Percentiles rank a stretch among this genome's conserved stretches.
These are phyloP conservation scores for Pardalotus punctatus DNA, from an alignment of 2,113 vertebrate species.

Conservation along the genomic window DNA sequence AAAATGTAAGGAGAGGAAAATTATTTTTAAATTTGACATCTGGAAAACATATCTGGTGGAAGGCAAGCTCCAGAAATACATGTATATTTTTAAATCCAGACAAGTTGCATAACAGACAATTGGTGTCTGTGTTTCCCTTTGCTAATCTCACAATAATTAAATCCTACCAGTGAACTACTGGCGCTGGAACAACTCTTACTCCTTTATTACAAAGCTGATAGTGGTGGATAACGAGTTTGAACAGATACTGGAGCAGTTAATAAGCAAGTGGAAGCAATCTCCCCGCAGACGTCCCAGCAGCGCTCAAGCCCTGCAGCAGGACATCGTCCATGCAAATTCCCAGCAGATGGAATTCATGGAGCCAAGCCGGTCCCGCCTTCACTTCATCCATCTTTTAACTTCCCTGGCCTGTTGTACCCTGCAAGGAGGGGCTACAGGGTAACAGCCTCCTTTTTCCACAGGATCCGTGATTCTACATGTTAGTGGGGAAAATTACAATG, in stretches of 20 bases:
- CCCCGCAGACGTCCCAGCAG: background rate
- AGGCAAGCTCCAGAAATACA: conserved; percentile 8
- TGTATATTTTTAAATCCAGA: conserved; percentile 36
- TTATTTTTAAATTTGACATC: conserved; percentile 56
- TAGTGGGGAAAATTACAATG: background rate
- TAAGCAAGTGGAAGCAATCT: background rate
- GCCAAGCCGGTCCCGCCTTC: background rate
- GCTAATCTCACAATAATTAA: conserved; percentile 40
- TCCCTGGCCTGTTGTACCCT: background rate
- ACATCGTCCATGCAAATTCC: background rate
- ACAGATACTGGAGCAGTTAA: background rate
- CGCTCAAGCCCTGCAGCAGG: background rate
- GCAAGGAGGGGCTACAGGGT: background rate
- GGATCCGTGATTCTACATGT: fast-evolving
- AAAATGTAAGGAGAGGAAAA: conserved; percentile 53
- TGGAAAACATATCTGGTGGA: conserved; percentile 56
- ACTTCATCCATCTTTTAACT: background rate
- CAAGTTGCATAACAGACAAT: conserved; percentile 47
- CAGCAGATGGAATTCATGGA: background rate
- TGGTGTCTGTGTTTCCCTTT: conserved; percentile 24
- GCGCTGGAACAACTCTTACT: background rate
- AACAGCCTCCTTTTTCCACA: background rate
- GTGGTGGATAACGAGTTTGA: background rate
- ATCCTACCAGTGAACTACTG: background rate
- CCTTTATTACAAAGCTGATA: background rate